phyloP scores from a whole-genome alignment of 2,797 vertebrate species.

The Scarus forsteni region DNA sequence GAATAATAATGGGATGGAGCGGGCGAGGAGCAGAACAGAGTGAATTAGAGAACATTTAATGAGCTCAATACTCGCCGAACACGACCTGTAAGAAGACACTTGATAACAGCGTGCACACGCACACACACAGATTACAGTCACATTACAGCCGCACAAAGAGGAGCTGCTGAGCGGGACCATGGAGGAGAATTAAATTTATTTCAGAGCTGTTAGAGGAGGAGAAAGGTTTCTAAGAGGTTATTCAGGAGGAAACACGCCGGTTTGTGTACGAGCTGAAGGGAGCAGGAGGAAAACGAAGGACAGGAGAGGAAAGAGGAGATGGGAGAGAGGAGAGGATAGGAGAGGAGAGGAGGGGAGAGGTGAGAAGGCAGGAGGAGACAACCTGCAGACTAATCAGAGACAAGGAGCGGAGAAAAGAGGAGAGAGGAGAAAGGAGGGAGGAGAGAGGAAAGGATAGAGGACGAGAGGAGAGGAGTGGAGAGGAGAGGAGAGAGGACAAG shows the following conservation, averaged over 20 bases:
- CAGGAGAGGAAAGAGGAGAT: too few species aligned
- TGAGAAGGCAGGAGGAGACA: too few species aligned
- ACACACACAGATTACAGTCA: slow-evolving; percentile 71
- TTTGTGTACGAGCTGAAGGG: slow-evolving; percentile 48
- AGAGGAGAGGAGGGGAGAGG: too few species aligned
- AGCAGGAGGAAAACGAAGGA: neutral
- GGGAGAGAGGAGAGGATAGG: too few species aligned
- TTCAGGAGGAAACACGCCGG: slow-evolving; percentile 49
- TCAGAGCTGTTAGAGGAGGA: slow-evolving; percentile 45
- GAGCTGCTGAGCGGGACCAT: slow-evolving; percentile 32
- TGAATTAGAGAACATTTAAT: slow-evolving; percentile 76
- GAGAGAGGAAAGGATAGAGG: too few species aligned
- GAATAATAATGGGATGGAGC: slow-evolving; percentile 74
- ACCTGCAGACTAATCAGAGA: too few species aligned
- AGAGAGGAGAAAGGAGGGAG: too few species aligned
- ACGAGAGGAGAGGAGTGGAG: too few species aligned
- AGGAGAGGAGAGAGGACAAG: too few species aligned
- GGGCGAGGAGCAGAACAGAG: slow-evolving; percentile 58
- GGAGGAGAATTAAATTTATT: slow-evolving; percentile 52
- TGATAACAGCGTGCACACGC: slow-evolving; percentile 62
- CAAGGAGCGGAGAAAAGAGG: too few species aligned
- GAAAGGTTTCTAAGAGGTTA: slow-evolving; percentile 54
- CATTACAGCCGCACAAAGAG: slow-evolving; percentile 69
- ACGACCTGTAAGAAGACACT: slow-evolving; percentile 67
- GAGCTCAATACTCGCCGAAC: slow-evolving; percentile 70